These are phyloP conservation scores for Larimichthys crocea DNA, from an alignment of 2,113 vertebrate species.

Conservation along the genomic window DNA sequence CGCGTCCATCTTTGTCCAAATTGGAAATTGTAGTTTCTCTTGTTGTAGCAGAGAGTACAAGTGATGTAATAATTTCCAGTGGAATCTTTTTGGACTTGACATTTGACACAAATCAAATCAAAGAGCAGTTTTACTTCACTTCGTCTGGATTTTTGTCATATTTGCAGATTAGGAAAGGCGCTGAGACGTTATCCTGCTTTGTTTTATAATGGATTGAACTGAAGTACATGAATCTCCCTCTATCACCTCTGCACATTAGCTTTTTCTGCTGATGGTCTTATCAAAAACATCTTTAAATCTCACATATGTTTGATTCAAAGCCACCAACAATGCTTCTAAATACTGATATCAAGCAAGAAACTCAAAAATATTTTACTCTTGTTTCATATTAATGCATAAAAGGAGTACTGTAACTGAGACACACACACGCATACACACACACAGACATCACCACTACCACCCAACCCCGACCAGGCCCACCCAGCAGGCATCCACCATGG, in stretches of 20 bases:
- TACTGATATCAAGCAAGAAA: no score
- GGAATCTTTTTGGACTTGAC: conserved; percentile 24
- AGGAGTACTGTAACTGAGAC: no score
- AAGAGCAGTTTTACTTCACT: neutral
- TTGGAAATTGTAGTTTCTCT: neutral
- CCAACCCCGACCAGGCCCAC: conserved; percentile 27
- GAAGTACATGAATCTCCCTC: neutral
- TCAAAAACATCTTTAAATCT: no score
- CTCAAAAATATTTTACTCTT: no score
- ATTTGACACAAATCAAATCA: conserved; percentile 6
- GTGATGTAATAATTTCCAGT: conserved; percentile 13
- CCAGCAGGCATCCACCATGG: conserved; percentile 65
- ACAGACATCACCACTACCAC: conserved; percentile 58
- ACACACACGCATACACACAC: conserved; percentile 10
- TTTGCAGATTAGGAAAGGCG: conserved; percentile 50
- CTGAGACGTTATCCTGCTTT: conserved; percentile 41
- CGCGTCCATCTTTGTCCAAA: neutral
- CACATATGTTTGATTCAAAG: neutral
- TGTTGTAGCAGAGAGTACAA: neutral
- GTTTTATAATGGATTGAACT: neutral
- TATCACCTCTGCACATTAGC: neutral
- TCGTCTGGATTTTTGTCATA: neutral
- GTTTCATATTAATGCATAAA: no score
- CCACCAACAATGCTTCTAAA: no score
- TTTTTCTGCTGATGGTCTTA: no score